Conservation (phyloP, 2,113 vertebrate species). For the Catharus fuscescens region DNA sequence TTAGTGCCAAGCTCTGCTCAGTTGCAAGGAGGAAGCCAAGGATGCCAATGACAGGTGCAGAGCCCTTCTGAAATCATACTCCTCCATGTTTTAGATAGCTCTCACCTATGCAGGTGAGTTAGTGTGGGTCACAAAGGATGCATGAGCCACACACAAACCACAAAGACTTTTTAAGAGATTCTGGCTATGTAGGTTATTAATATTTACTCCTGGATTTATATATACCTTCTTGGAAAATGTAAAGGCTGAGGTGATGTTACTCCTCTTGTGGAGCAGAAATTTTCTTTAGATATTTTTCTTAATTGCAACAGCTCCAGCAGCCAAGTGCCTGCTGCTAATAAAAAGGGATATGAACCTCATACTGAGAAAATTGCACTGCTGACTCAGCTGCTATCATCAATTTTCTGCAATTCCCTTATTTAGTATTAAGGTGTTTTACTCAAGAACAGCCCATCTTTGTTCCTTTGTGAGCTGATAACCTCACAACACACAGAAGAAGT, state of each 20-base stretch:
- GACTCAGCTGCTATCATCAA: not conserved
- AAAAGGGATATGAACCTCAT: not conserved
- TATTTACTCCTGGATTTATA: not conserved
- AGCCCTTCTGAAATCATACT: not conserved
- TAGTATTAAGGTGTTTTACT: not conserved
- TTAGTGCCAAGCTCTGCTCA: not conserved
- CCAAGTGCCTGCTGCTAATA: not conserved
- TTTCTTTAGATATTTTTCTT: not conserved
- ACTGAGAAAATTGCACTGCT: not conserved
- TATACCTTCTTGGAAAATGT: too few species aligned
- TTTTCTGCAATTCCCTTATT: not conserved
- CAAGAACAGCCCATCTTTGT: not conserved
- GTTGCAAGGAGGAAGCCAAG: not conserved
- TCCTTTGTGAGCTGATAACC: not conserved
- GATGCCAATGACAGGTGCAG: accelerated
- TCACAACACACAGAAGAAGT: accelerated
- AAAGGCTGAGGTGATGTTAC: not conserved
- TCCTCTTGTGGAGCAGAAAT: not conserved
- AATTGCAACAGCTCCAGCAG: not conserved
- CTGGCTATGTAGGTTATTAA: not conserved
- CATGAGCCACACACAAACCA: not conserved
- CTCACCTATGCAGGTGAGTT: not conserved
- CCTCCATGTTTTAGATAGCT: not conserved
- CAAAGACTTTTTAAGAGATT: not conserved
- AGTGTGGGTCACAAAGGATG: not conserved